Base-by-base conservation (phyloP, 1,140 invertebrate species). In the Papilio xuthus region DNA sequence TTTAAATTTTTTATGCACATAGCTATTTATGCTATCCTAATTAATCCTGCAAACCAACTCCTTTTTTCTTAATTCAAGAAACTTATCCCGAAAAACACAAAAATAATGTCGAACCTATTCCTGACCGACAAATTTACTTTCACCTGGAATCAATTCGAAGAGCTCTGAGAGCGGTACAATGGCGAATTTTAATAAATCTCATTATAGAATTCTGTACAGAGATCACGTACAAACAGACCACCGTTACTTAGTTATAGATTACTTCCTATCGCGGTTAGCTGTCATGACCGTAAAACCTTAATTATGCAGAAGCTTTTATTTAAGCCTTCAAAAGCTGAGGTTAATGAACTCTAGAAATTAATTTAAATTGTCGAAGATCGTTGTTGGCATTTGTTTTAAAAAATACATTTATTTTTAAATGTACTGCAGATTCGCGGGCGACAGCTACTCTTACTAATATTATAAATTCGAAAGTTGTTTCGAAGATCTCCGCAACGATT, bases 81-180 rank as follows among this genome's bases (percentile, higher is more conserved):
- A 72, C 20, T 32, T 72, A 42, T 26, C 28, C 23, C 23, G 44
- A 73, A 47, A 73, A n/a, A 13, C 9, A 32, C 23, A 13, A 20
- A 2, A 63, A 18, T 41, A 10, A 63, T 76, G 74, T 32, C 37
- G n/a, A 76, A 23, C 32, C 50, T 76, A 63, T 37, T 28, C 32
- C 26, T 60, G 74, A 76, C 74, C 74, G 53, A 76, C 74, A 60
- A 76, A 76, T 76, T 76, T 76, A 76, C 74, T 76, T 76, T 76
- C 74, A 23, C 74, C 74, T 60, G 74, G 74, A 76, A 76, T 76
- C 74, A 53, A 63, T 76, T 53, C 74, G 74, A 60, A n/a, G n/a
- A 74, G 74, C 50, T 76, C 74, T 41, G 6, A 32, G n/a, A 12
- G 53, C 53, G 18, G 53, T 10, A 23, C 74, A 63, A 60, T 76